Evolutionary conservation across 2,113 vertebrate species (phyloP).

Genomic region (Ellobius talpinus): DNA sequence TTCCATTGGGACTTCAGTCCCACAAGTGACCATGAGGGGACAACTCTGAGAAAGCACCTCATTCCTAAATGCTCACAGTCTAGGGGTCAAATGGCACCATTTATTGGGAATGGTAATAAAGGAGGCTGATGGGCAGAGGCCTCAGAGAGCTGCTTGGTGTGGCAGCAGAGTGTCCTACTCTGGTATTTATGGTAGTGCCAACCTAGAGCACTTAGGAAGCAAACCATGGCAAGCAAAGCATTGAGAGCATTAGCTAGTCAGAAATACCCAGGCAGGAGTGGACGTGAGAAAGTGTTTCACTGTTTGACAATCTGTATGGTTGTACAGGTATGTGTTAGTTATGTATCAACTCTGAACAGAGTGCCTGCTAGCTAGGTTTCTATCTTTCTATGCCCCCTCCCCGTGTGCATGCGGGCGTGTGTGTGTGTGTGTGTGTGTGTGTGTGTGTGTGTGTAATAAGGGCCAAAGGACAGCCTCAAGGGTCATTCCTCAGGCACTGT

Average conservation of each 20-base stretch:
- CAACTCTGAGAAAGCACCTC: background rate
- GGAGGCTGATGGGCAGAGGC: background rate
- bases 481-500: background rate
- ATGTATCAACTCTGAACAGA: background rate
- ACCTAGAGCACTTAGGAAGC: background rate
- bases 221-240: background rate
- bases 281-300: background rate
- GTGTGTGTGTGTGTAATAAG: background rate
- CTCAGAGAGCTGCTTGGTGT: background rate
- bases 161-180: background rate
- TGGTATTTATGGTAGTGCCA: background rate
- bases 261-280: background rate
- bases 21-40: background rate
- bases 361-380: background rate
- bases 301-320: background rate
- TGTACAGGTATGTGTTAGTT: background rate
- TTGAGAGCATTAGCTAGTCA: background rate
- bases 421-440: background rate
- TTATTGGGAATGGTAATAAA: background rate
- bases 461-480: background rate
- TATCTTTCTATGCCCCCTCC: background rate
- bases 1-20: background rate
- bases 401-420: too few relatives aligned
- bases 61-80: background rate
- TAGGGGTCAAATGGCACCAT: background rate